Base-by-base conservation (phyloP, 2,113 vertebrate genomes). In the Ursus arctos region DNA sequence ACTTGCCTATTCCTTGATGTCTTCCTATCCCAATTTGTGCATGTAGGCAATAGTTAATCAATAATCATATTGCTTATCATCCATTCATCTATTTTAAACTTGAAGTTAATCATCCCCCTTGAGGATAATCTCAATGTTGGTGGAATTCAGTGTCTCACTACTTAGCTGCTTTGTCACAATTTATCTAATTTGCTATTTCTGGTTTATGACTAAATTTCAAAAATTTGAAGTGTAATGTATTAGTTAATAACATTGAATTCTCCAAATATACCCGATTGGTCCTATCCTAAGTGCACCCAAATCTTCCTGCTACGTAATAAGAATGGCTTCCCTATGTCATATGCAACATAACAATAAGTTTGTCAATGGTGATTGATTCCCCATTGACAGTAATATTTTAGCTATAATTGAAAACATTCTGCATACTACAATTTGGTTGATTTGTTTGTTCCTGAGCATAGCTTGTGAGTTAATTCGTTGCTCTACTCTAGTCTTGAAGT, bases 401-500 rank as follows among this genome's bases (percentile, higher is more conserved):
- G 22, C 14, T 71, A 53, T 65, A 95, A 90, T 47, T 88, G 53
- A 88, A 88, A 95, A 93, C 49, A 87, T 49, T 51, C 14, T 79
- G 40, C 24, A 74, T 9, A 18, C 21, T 47, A 88, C 47, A 93
- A 31, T 84, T 33, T 80, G 16, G 22, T 85, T 92, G 76, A 89
- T 94, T 97, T 85, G 10, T 94, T 95, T 88, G 24, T 92, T 85
- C 15, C 22, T 83, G 14, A 85, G 40, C n/a, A 93, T 74, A 93
- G 61, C 4, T 71, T 71, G 77, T 40, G 28, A 76, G 31, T 94
- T 88, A 93, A 84, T 96, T 53, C 8, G 12, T 71, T 91, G 1
- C 13, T 94, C 21, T 85, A n/a, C 18, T 61, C 33, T 91, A 4
- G 84, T 80, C 15, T 18, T 43, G 28, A 84, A 76, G 3, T 49